phyloP scores from a whole-genome alignment of 2,797 vertebrate genomes.

The Rhinogobio ventralis region DNA sequence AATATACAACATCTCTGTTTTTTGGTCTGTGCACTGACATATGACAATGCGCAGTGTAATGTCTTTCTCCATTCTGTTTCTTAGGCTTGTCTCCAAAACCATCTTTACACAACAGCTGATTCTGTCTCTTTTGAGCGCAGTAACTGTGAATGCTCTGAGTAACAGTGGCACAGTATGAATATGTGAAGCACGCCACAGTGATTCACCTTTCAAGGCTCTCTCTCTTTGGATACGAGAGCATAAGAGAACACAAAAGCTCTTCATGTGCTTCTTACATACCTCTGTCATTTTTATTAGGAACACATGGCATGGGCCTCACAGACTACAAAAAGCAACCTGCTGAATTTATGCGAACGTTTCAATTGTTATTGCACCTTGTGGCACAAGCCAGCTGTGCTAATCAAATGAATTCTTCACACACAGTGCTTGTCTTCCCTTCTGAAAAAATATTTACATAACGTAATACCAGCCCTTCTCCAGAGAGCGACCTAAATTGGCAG shows the following conservation, averaged over 20 bases:
- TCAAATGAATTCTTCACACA: constrained; percentile 19
- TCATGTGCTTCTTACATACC: constrained; percentile 32
- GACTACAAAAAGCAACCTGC: constrained; percentile 5
- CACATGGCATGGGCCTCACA: neutral
- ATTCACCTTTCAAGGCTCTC: constrained; percentile 50
- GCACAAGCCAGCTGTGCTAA: constrained; percentile 15
- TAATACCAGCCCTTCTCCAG: constrained; percentile 24
- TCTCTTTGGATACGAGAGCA: constrained; percentile 29
- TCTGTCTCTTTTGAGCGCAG: constrained; percentile 49
- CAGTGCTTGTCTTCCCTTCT: constrained; percentile 17
- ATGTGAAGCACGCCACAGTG: constrained; percentile 54
- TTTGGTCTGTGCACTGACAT: constrained; percentile 26
- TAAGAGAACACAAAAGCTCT: constrained; percentile 27
- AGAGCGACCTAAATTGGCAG: constrained; percentile 30
- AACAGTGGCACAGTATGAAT: constrained; percentile 63
- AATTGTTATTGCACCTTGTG: constrained; percentile 23
- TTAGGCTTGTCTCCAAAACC: constrained; percentile 49
- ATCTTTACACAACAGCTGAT: constrained; percentile 53
- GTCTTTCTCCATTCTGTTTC: constrained; percentile 32
- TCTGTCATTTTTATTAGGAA: constrained; percentile 1
- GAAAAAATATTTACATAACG: constrained; percentile 37
- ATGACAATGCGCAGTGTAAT: constrained; percentile 5
- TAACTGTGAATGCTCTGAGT: constrained; percentile 65
- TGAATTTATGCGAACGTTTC: neutral
- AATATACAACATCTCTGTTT: constrained; percentile 36